A percentile compares a stretch with the other conserved stretches of the same genome.
Evolutionary conservation across 2,113 vertebrate species (phyloP).

Genomic region (Peromyscus leucopus): DNA sequence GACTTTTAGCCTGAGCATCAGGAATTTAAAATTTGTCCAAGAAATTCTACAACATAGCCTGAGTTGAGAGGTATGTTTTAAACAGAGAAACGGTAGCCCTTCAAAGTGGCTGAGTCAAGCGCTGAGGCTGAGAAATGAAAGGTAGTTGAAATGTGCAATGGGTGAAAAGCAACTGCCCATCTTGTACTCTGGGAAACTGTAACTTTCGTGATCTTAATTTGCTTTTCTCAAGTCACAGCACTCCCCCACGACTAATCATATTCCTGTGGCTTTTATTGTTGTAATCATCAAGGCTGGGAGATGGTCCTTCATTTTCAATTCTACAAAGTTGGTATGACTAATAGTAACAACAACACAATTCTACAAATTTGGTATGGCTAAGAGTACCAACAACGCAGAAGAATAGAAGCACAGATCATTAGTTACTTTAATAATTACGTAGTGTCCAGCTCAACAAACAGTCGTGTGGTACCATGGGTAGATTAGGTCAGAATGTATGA

Average conservation of each 20-base stretch:
- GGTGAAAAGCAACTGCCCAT: background rate
- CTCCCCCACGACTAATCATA: background rate
- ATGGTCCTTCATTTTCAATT: constrained; percentile 35
- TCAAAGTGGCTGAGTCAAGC: background rate
- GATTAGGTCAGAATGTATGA: background rate
- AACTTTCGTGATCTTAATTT: background rate
- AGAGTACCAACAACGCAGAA: background rate
- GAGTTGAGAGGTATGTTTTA: constrained; percentile 10
- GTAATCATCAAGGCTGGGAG: background rate
- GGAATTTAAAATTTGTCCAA: background rate
- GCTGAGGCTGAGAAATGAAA: background rate
- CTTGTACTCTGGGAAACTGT: background rate
- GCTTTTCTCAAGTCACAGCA: background rate
- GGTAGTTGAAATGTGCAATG: background rate
- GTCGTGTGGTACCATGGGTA: background rate
- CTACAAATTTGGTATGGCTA: background rate
- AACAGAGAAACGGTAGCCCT: background rate
- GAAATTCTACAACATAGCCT: background rate
- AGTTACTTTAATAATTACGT: background rate
- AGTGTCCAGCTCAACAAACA: background rate
- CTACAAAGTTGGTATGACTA: background rate
- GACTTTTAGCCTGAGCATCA: background rate
- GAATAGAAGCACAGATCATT: background rate
- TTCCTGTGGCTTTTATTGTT: background rate
- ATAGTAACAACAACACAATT: background rate